Evolutionary conservation across 2,888 invertebrate genomes (phyloP).

Genomic region (Melinaea marsaeus): DNA sequence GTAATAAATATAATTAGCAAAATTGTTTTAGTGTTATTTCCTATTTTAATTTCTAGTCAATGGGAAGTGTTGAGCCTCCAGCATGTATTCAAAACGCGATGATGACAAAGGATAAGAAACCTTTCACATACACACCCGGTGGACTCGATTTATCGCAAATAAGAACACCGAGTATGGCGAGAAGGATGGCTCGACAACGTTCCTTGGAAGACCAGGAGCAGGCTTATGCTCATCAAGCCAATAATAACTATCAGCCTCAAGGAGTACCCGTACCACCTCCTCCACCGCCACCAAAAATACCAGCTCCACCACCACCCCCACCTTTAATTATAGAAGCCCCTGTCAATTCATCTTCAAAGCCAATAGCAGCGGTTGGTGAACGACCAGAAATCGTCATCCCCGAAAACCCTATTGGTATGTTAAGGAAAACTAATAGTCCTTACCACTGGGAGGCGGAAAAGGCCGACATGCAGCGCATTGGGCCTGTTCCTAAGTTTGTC

Average conservation of each 20-base stretch:
- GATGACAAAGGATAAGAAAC: constrained; percentile 97
- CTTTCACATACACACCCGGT: constrained; percentile 97
- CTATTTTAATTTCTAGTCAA: constrained; percentile 59
- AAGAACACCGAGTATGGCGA: constrained; percentile 92
- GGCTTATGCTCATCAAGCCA: constrained; percentile 49
- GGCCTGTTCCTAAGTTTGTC: constrained; percentile 64
- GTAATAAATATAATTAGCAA: no score
- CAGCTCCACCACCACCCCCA: constrained; percentile 78
- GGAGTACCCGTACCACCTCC: constrained; percentile 63
- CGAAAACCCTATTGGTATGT: constrained; percentile 83
- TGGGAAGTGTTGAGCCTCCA: constrained; percentile 83
- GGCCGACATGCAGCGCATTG: constrained; percentile 74
- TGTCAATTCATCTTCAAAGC: constrained; percentile 73
- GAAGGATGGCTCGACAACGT: constrained; percentile 82
- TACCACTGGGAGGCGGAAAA: constrained; percentile 81
- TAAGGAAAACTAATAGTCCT: constrained; percentile 83
- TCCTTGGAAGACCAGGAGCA: constrained; percentile 78
- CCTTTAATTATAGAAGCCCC: constrained; percentile 76
- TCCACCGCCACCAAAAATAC: constrained; percentile 66
- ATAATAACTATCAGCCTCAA: constrained; percentile 54
- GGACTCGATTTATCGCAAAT: constrained; percentile 95
- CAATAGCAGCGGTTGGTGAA: constrained; percentile 72
- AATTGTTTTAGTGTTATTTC: neutral
- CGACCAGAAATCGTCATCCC: constrained; percentile 87
- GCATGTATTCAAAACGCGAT: constrained; percentile 94